A percentile compares a stretch with the other conserved stretches of the same genome.
These are phyloP conservation scores for Ctenopoma kingsleyae DNA, from an alignment of 2,797 vertebrate genomes.

Conservation along the genomic window DNA sequence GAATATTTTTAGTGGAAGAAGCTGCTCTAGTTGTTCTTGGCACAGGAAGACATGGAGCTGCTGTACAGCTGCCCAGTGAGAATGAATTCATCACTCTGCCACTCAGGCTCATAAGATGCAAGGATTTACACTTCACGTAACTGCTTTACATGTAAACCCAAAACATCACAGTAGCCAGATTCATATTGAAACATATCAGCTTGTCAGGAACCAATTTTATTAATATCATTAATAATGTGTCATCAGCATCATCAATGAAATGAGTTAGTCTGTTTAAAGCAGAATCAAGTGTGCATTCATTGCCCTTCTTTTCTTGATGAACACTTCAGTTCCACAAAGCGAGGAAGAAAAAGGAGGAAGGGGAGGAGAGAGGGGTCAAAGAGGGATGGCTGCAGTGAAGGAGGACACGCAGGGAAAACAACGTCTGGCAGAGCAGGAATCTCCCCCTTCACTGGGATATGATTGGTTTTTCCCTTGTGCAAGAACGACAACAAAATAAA, in stretches of 20 bases:
- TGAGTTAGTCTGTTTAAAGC: constrained; percentile 87
- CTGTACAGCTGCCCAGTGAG: no score
- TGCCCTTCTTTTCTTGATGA: constrained; percentile 87
- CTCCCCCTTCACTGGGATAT: constrained; percentile 88
- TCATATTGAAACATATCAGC: constrained; percentile 84
- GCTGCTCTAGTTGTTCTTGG: background rate
- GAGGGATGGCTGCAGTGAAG: constrained; percentile 81
- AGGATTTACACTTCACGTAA: background rate
- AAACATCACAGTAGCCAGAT: constrained; percentile 77
- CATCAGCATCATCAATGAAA: constrained; percentile 87
- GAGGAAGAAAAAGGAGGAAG: constrained; percentile 83
- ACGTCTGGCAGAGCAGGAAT: constrained; percentile 84
- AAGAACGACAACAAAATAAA: constrained; percentile 83
- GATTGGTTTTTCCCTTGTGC: constrained; percentile 97
- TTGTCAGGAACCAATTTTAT: constrained; percentile 87
- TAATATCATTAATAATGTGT: constrained; percentile 86
- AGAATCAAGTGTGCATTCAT: constrained; percentile 86
- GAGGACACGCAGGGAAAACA: constrained; percentile 85
- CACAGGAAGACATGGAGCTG: background rate
- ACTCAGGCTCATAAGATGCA: background rate
- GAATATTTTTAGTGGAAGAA: background rate
- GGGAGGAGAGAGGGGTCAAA: constrained; percentile 31
- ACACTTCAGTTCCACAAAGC: constrained; percentile 92
- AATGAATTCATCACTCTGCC: background rate
- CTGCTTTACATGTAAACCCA: background rate